Percentiles rank a stretch among this genome's conserved stretches.
Evolutionary conservation across 2,797 vertebrate species (phyloP).

Genomic region (Austrolebias charrua): DNA sequence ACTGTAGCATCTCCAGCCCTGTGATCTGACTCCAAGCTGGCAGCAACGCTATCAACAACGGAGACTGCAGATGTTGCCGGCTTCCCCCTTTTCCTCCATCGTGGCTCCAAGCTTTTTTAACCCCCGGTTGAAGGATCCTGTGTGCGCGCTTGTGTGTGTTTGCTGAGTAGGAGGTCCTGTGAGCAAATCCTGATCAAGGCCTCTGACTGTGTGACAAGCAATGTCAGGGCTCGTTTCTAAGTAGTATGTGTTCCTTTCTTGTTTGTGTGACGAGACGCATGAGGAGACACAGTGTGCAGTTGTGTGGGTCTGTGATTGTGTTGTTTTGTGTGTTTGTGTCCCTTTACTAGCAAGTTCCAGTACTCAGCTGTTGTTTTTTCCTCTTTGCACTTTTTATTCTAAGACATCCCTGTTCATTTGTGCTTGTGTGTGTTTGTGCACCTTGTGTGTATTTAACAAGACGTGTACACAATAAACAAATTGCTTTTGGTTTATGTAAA

Average conservation of each 20-base stretch:
- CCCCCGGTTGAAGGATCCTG: conserved; percentile 28
- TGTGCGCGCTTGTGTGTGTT: conserved; percentile 51
- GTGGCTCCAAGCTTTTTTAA: conserved; percentile 77
- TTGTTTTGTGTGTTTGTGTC: conserved; percentile 23
- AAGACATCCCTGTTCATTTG: conserved; percentile 51
- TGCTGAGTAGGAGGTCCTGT: conserved; percentile 71
- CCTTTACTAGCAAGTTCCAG: conserved; percentile 45
- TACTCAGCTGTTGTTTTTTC: conserved; percentile 19
- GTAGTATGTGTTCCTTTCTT: conserved; percentile 62
- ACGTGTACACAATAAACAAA: conserved; percentile 13
- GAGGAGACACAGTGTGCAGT: conserved; percentile 1
- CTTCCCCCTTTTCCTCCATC: conserved; percentile 79
- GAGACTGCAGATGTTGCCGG: conserved; percentile 85
- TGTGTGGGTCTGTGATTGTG: conserved; percentile 46
- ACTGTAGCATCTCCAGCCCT: conserved; percentile 78
- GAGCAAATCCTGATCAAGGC: conserved; percentile 75
- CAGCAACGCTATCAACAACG: conserved; percentile 81
- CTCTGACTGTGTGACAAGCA: conserved; percentile 74
- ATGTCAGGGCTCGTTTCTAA: conserved; percentile 69
- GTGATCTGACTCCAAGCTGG: conserved; percentile 86
- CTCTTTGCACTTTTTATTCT: conserved; percentile 54
- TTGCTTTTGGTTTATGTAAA: background rate
- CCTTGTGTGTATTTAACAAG: conserved; percentile 26
- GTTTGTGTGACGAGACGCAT: conserved; percentile 31
- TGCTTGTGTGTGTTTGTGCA: conserved; percentile 3